Base-by-base conservation (phyloP, 2,888 invertebrate species). In the Campopleginae sp. region DNA sequence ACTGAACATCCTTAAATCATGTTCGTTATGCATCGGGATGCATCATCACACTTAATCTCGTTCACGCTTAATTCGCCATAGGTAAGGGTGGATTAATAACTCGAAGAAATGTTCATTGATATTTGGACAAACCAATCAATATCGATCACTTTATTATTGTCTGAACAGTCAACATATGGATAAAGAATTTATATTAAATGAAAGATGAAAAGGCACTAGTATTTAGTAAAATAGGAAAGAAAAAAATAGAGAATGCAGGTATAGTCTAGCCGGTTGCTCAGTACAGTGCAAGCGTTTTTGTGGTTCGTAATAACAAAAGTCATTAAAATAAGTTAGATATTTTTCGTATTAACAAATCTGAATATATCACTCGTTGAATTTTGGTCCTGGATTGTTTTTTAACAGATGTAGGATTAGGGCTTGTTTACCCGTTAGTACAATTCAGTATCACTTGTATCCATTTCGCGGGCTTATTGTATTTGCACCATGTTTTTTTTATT, bases 381-480 rank as follows among this genome's bases (percentile, higher is more conserved):
- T 85, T 54, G 75, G 65, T 79, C 54, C 44, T 65, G 38, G 19
- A 33, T 58, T 27, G 71, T 77, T 70, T 44, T 68, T 46, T n/a
- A n/a, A 31, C 33, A 14, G 70, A 72, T 51, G 38, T 42, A 33
- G 10, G 66, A 23, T 44, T 54, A 31, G 31, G 58, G 66, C 33
- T 23, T 65, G 48, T 38, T 63, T 58, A 71, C 70, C 82, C 79
- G 79, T 79, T 79, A 66, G 78, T 79, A 79, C 46, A 82, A 82
- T 81, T 76, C 82, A 85, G 85, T 82, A 85, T 85, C 85, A 85
- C 85, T 80, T 82, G 81, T 85, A 85, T 85, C 85, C 82, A 79
- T 66, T 65, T 58, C 42, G 71, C 68, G 68, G 76, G 63, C 61
- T 68, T 23, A n/a, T 48, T 75, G 61, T 54, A 61, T 76, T 66